phyloP scores from a whole-genome alignment of 1,140 invertebrate genomes.

The Pteromalus puparum region DNA sequence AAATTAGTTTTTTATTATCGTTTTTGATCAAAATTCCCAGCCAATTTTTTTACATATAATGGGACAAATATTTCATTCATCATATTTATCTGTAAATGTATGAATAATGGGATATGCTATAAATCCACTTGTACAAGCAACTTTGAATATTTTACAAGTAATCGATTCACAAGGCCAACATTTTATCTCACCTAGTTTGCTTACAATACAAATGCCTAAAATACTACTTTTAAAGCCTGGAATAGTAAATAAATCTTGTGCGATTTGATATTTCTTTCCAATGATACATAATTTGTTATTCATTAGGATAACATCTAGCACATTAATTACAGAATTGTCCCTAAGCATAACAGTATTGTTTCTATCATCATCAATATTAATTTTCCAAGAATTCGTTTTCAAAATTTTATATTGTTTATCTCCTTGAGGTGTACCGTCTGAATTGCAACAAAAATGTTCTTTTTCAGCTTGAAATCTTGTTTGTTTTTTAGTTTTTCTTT shows the following conservation, averaged over 20 bases:
- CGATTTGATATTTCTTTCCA: neutral
- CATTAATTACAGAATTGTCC: neutral
- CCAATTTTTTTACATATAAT: too few species aligned
- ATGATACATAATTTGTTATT: neutral
- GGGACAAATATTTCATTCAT: too few species aligned
- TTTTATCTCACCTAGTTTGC: neutral
- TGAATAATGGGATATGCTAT: neutral
- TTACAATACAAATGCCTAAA: neutral
- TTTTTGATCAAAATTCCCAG: too few species aligned
- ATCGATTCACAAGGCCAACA: too few species aligned
- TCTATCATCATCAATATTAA: slow-evolving; percentile 15
- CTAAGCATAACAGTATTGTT: slow-evolving; percentile 3
- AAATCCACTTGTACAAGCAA: too few species aligned
- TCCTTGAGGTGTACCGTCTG: too few species aligned
- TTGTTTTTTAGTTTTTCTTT: neutral
- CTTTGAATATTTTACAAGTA: too few species aligned
- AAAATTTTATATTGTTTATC: slow-evolving; percentile 1
- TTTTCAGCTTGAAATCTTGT: neutral
- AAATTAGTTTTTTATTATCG: too few species aligned
- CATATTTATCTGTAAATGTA: too few species aligned
- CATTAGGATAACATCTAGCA: neutral
- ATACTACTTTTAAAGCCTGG: neutral
- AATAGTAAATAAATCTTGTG: neutral
- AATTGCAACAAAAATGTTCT: neutral
- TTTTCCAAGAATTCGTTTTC: neutral